These are phyloP conservation scores for Pachycephus smyrnensis DNA, from an alignment of 2,888 invertebrate genomes.

Conservation along the genomic window DNA sequence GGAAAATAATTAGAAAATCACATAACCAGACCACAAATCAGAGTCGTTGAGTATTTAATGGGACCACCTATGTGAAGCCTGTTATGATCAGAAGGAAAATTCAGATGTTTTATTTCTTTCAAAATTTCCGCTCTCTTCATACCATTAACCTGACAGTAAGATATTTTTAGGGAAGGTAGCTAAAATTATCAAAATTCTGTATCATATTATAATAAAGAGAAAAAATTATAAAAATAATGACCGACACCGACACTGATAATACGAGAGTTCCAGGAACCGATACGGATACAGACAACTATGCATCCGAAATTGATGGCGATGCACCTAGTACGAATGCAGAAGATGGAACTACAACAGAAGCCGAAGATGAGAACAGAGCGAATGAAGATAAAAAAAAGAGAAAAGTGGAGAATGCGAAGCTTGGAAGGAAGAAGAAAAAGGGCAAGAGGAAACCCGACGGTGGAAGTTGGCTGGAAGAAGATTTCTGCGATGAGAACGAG, in stretches of 20 bases:
- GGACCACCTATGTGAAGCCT: neutral
- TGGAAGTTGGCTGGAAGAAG: constrained; percentile 25
- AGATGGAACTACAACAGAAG: neutral
- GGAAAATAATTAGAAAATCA: constrained; percentile 64
- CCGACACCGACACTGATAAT: constrained; percentile 21
- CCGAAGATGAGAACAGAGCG: neutral
- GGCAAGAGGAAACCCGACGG: constrained; percentile 1
- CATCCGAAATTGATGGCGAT: neutral
- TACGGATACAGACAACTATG: neutral
- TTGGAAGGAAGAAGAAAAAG: neutral
- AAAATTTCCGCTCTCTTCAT: neutral
- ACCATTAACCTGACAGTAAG: neutral
- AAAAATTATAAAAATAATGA: constrained; percentile 2
- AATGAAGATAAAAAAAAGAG: neutral
- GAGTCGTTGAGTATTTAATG: neutral
- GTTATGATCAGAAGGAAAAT: neutral
- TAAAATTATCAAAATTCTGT: neutral
- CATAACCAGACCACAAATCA: constrained; percentile 14
- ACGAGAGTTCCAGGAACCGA: constrained; percentile 29
- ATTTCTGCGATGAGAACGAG: constrained; percentile 25
- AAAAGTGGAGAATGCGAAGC: neutral
- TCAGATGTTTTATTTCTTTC: neutral
- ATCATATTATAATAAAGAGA: neutral
- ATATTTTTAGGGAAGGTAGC: neutral
- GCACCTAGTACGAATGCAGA: neutral